Evolutionary conservation across 2,113 vertebrate species (phyloP), one percentile per base, ranked within the genome.

Genomic region (Indicator indicator): DNA sequence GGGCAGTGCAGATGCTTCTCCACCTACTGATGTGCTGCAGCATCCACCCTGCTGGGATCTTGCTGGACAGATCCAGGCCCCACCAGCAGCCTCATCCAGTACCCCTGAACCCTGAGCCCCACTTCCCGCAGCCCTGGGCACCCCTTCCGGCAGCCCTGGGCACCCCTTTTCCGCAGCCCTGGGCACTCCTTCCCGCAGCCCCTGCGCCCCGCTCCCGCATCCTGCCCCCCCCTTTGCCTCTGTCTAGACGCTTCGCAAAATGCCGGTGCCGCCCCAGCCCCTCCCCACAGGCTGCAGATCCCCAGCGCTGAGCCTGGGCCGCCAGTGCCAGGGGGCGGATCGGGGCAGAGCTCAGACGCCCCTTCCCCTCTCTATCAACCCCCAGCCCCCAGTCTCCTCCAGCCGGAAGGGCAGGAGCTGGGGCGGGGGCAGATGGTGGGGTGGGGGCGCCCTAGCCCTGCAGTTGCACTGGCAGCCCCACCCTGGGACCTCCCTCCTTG

Each of bases 261-360:
- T 52, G 83, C 90, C 38, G 86, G 78, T 71, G 84, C 74, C 2
- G 75, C 30, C 11, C 56, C 76, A 5, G 83, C 83, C 79, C 83
- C 90, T 76, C 88, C 94, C 94, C 9, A n/a, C 75, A 4, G 54
- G 71, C 83, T 90, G 94, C 94, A 8, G 90, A 77, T 68, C 40
- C 75, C 46, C 69, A 27, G 86, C 50, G 28, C 68, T 32, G 65
- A 18, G 46, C 17, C 12, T 67, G 26, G 38, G 62, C 24, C 27
- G 63, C 24, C 70, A 23, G 80, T 24, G 80, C 63, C 30, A 1
- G 30, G 73, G 71, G 63, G 30, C 12, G 3, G 52, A 11, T 1
- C 40, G 14, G 33, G 52, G 71, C 42, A 44, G 42, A 44, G 14
- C 55, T 52, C 71, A 7, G 38, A 6, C 2, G 4, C 8, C 3